Percentiles rank a stretch among this genome's conserved stretches.
phyloP scores from a whole-genome alignment of 2,888 invertebrate species.

The Clitarchus hookeri region DNA sequence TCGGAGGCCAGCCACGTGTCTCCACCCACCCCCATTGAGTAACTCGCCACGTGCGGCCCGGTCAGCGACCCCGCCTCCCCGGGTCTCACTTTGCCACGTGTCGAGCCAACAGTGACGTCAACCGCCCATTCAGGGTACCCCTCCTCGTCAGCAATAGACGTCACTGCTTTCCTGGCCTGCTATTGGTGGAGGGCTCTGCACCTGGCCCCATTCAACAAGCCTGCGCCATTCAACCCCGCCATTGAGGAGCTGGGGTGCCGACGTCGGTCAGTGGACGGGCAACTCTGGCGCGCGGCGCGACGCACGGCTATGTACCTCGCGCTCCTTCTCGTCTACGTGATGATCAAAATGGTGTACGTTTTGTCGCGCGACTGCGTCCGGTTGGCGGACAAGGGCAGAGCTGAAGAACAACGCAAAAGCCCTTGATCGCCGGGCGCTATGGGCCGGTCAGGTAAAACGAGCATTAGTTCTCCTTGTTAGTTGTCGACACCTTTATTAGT shows the following conservation, averaged over 20 bases:
- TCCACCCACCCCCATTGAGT: not conserved
- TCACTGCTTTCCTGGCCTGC: not conserved
- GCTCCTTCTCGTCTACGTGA: not conserved
- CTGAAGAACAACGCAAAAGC: not conserved
- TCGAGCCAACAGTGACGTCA: conserved; percentile 17
- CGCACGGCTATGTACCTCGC: conserved; percentile 16
- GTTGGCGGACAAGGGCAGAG: conserved; percentile 23
- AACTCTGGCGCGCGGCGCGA: not conserved
- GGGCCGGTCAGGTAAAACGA: not conserved
- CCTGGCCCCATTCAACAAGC: conserved; percentile 5
- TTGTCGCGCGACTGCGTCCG: conserved; percentile 23
- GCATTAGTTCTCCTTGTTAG: too few relatives aligned
- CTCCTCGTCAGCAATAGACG: not conserved
- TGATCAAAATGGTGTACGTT: conserved; percentile 17
- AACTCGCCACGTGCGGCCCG: not conserved
- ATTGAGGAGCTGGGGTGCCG: not conserved
- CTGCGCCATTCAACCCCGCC: not conserved
- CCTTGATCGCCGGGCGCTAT: conserved; percentile 9
- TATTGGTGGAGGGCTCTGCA: not conserved
- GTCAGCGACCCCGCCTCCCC: not conserved
- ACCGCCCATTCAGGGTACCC: not conserved
- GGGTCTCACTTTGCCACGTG: not conserved
- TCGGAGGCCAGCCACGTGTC: conserved; percentile 16
- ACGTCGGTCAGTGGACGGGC: not conserved
- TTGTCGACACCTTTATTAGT: too few relatives aligned